Conservation (phyloP, 2,113 vertebrate species). For the Onychostruthus taczanowskii region DNA sequence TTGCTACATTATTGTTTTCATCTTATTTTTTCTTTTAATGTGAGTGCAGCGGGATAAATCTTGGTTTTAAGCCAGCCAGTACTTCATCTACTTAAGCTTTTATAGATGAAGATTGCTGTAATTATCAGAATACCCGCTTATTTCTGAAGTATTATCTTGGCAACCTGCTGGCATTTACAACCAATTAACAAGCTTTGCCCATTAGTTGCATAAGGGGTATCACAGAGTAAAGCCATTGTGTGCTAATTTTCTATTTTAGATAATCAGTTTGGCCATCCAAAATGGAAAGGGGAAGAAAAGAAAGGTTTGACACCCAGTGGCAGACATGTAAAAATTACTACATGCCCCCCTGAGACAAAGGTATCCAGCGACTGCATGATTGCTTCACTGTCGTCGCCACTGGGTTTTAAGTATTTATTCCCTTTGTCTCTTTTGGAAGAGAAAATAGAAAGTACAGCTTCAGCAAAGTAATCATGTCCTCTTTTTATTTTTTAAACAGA, state of each 20-base stretch:
- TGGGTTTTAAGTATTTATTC: constrained; percentile 79
- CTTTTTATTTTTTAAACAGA: constrained; percentile 69
- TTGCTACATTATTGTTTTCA: constrained; percentile 85
- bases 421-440: constrained; percentile 81
- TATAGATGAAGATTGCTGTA: constrained; percentile 99
- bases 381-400: constrained; percentile 75
- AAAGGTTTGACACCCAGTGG: constrained; percentile 85
- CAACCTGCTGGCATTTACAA: constrained; percentile 95
- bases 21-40: constrained; percentile 88
- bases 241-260: constrained; percentile 91
- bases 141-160: constrained; percentile 97
- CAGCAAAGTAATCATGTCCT: constrained; percentile 78
- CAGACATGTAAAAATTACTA: constrained; percentile 80
- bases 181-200: constrained; percentile 98
- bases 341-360: constrained; percentile 81
- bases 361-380: constrained; percentile 78
- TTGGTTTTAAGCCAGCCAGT: constrained; percentile 87
- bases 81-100: constrained; percentile 93
- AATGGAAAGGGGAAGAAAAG: constrained; percentile 82
- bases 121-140: constrained; percentile 99
- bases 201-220: constrained; percentile 96
- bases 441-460: constrained; percentile 76
- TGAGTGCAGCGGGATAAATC: constrained; percentile 90
- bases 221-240: constrained; percentile 85
- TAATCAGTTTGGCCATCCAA: constrained; percentile 84